Conservation (phyloP, 2,113 vertebrate genomes). For the Chelonoidis abingdonii region DNA sequence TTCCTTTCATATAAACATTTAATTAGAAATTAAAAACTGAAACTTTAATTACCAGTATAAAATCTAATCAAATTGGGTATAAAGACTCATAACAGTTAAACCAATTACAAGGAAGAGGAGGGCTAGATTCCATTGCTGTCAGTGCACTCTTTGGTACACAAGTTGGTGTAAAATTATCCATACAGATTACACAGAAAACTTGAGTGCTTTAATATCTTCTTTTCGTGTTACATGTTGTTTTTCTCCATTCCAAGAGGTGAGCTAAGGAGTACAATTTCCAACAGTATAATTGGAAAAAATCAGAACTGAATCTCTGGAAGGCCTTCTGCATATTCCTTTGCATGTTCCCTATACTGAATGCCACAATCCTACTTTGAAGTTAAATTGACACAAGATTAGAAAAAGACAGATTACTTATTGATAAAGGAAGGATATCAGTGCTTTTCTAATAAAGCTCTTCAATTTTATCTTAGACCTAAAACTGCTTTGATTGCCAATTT, state of each 20-base stretch:
- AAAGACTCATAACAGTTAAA: not conserved
- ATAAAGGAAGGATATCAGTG: not conserved
- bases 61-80: not conserved
- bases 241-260: not conserved
- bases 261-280: not conserved
- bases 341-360: not conserved
- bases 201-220: not conserved
- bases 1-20: not conserved
- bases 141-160: not conserved
- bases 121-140: not conserved
- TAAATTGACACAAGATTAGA: not conserved
- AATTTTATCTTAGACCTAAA: not conserved
- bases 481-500: not conserved
- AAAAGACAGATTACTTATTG: not conserved
- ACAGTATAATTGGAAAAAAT: not conserved
- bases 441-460: not conserved
- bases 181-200: not conserved
- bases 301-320: not conserved
- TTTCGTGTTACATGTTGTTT: not conserved
- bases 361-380: not conserved
- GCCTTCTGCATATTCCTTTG: not conserved
- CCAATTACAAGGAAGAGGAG: not conserved
- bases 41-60: not conserved
- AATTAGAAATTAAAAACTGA: not conserved
- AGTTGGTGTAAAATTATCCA: not conserved